Evolutionary conservation across 2,888 invertebrate genomes (phyloP), one percentile per base, ranked within the genome.

Genomic region (Pegoplata infirma): DNA sequence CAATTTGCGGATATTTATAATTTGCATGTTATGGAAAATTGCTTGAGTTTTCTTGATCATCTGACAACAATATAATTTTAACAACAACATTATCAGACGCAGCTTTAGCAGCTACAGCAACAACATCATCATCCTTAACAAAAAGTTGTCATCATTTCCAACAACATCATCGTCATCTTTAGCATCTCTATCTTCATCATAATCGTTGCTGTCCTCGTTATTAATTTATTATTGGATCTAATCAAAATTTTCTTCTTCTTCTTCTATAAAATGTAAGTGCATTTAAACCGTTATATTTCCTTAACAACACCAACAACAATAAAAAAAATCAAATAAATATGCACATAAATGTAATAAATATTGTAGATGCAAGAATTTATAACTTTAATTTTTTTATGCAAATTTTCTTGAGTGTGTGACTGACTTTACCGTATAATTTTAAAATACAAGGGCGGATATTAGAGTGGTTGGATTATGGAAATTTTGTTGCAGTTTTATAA

Each of bases 1-100:
- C 47, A 67, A 44, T 71, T 71, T 61, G 79, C 79, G 79, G 79
- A 79, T 79, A 79, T 79, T 79, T 46, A 55, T 67, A 79, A 79
- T 79, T 79, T 79, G 75, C 79, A 79, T 75, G 75, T 66, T 67
- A 63, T 49, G 55, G 66, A 63, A 63, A 63, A 63, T 46, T 67
- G 44, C 14, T 14, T 51, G n/a, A 44, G 23, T 19, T 44, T 49
- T 61, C 46, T 46, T 4, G n/a, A 46, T 14, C 46, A 46, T 47
- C 56, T 28, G 2, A 7, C n/a, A n/a, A n/a, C n/a, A n/a, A n/a
- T n/a, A n/a, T n/a, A n/a, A n/a, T n/a, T n/a, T n/a, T n/a, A n/a
- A n/a, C n/a, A n/a, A n/a, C n/a, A 16, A 56, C 19, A 36, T 32
- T 12, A 56, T 32, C 55, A 16, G n/a, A n/a, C n/a, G n/a, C n/a